These are phyloP conservation scores for Syrphus vitripennis DNA, from an alignment of 2,888 invertebrate genomes.

Conservation along the genomic window DNA sequence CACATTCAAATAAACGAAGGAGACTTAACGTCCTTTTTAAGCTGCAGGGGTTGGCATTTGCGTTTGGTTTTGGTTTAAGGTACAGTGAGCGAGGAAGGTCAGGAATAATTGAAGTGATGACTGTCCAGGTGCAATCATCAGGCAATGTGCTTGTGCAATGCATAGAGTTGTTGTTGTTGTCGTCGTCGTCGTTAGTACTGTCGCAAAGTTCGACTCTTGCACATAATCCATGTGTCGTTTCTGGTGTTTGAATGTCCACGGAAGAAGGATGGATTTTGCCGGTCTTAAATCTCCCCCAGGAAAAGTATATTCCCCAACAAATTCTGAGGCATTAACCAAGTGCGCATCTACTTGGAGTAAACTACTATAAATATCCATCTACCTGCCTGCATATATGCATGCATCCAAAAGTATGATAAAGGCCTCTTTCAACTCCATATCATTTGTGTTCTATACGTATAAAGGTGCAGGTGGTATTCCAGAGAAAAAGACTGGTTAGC, in stretches of 20 bases:
- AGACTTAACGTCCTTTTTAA: constrained; percentile 22
- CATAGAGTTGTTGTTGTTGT: neutral
- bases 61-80: constrained; percentile 7
- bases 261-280: neutral
- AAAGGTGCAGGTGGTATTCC: neutral
- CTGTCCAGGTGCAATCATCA: constrained; percentile 52
- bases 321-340: neutral
- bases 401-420: neutral
- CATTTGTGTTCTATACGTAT: neutral
- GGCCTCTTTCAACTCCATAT: neutral
- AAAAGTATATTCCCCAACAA: neutral
- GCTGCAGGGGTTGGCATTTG: neutral
- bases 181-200: constrained; percentile 1
- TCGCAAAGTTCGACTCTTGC: constrained; percentile 21
- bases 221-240: constrained; percentile 31
- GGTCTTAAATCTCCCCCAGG: neutral
- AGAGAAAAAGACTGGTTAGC: neutral
- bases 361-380: too few species aligned
- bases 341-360: neutral
- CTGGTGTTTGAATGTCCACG: neutral
- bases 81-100: constrained; percentile 60
- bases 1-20: constrained; percentile 32
- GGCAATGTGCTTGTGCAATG: neutral
- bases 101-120: constrained; percentile 65
- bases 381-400: neutral